Conservation (phyloP, 1,140 invertebrate genomes). For the Acromyrmex charruanus region DNA sequence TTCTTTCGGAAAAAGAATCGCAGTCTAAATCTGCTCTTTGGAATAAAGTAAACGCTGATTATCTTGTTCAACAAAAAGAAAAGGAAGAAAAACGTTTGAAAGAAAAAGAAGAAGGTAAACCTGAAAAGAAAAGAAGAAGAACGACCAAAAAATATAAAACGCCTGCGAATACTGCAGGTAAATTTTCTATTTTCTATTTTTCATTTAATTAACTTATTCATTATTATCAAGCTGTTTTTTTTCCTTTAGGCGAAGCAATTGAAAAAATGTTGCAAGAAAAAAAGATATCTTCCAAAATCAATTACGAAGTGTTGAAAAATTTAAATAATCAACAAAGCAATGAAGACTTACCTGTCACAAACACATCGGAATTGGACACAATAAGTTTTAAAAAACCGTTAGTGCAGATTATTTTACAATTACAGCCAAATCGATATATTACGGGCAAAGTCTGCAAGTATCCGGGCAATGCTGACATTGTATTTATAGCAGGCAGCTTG, state of each 20-base stretch:
- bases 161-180: constrained; percentile 92
- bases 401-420: constrained; percentile 48
- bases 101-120: constrained; percentile 93
- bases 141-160: constrained; percentile 88
- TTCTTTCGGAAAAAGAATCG: constrained; percentile 94
- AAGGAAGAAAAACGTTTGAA: constrained; percentile 92
- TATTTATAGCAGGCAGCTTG: no score
- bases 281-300: constrained; percentile 98
- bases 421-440: not conserved
- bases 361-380: constrained; percentile 26
- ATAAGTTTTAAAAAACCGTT: constrained; percentile 66
- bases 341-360: constrained; percentile 58
- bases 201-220: constrained; percentile 28
- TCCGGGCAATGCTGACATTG: no score
- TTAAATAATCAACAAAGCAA: constrained; percentile 86
- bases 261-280: constrained; percentile 98
- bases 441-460: no score
- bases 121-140: constrained; percentile 91
- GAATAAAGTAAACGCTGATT: constrained; percentile 94
- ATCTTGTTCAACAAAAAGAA: constrained; percentile 94
- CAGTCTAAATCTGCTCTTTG: constrained; percentile 93
- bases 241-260: constrained; percentile 92
- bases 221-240: constrained; percentile 6
- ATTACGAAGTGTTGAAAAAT: constrained; percentile 98
- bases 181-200: constrained; percentile 43